phyloP scores from a whole-genome alignment of 2,797 vertebrate genomes.

The Phoebastria nigripes region DNA sequence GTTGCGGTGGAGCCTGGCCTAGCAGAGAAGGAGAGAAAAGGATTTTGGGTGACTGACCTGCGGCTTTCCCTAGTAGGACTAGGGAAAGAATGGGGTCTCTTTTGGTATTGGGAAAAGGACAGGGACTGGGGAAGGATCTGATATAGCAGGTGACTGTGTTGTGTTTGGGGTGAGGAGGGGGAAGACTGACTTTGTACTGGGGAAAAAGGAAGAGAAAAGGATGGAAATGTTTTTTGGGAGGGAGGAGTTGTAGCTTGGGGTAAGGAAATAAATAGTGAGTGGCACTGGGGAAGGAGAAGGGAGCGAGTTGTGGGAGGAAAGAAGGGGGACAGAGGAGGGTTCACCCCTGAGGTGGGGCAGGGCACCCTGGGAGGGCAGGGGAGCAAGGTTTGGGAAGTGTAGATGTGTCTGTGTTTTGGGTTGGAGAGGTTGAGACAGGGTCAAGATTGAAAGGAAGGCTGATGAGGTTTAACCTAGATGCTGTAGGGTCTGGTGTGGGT shows the following conservation, averaged over 20 bases:
- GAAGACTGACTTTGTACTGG: not conserved
- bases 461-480: not conserved
- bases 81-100: too few species aligned
- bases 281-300: not conserved
- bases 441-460: not conserved
- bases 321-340: too few species aligned
- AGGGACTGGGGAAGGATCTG: not conserved
- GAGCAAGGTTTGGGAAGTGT: not conserved
- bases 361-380: too few species aligned
- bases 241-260: not conserved
- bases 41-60: not conserved
- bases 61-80: fast-evolving
- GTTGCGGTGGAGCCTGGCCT: not conserved
- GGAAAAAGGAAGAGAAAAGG: not conserved
- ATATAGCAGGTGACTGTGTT: too few species aligned
- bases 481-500: not conserved
- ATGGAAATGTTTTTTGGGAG: not conserved
- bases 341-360: not conserved
- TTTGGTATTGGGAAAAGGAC: not conserved
- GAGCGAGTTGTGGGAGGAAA: not conserved
- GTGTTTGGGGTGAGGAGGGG: not conserved
- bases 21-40: not conserved
- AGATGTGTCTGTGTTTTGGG: not conserved
- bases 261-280: not conserved
- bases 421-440: not conserved